phyloP scores from a whole-genome alignment of 2,797 vertebrate genomes.

The Leptatherina wallacei region DNA sequence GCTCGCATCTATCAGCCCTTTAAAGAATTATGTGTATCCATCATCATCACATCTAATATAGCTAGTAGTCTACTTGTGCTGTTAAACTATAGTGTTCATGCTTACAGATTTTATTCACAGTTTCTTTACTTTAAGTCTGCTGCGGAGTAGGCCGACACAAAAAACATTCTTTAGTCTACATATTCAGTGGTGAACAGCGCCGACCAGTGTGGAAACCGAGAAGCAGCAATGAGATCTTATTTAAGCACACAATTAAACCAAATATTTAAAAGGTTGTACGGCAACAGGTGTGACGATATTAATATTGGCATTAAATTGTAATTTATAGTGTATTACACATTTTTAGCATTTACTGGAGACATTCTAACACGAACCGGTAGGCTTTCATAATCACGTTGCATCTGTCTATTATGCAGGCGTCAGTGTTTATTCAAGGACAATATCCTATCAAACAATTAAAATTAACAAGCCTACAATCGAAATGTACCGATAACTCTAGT shows the following conservation, averaged over 20 bases:
- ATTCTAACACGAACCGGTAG: not conserved
- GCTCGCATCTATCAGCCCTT: not conserved
- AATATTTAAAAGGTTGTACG: not conserved
- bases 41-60: not conserved
- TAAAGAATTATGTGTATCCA: not conserved
- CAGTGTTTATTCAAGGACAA: too few species aligned
- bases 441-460: not conserved
- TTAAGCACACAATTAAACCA: not conserved
- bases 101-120: conserved; percentile 20
- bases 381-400: not conserved
- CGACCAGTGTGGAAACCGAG: conserved; percentile 59
- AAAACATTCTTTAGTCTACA: not conserved
- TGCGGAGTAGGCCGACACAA: not conserved
- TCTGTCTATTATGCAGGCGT: not conserved
- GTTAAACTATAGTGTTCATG: not conserved
- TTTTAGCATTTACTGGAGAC: not conserved
- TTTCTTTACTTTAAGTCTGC: conserved; percentile 8
- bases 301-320: not conserved
- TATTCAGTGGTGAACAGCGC: conserved; percentile 77
- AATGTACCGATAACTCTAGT: not conserved
- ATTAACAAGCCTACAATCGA: not conserved
- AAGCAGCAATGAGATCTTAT: not conserved
- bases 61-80: too few species aligned
- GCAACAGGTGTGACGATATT: not conserved
- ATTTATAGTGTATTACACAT: not conserved